These are phyloP conservation scores for Drosophila mercatorum DNA, from an alignment of 2,888 invertebrate genomes.

Conservation along the genomic window DNA sequence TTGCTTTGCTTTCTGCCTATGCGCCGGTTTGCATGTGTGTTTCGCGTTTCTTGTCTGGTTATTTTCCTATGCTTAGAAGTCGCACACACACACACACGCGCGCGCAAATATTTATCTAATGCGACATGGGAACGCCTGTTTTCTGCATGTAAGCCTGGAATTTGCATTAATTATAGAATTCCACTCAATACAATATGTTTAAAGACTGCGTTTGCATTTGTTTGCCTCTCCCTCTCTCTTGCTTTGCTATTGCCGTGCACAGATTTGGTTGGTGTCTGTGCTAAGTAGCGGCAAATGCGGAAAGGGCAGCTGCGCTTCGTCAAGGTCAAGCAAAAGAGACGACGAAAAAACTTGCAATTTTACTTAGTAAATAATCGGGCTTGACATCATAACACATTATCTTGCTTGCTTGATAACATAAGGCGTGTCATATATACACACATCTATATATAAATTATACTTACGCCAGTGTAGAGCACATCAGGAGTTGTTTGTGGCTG, in stretches of 20 bases:
- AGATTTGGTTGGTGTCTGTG: not conserved
- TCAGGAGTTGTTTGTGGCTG: constrained; percentile 89
- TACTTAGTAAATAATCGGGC: not conserved
- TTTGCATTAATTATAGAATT: constrained; percentile 21
- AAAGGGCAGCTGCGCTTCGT: constrained; percentile 31
- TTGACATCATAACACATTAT: not conserved
- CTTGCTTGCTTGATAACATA: constrained; percentile 13
- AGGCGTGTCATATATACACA: not conserved
- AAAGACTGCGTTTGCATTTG: not conserved
- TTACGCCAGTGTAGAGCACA: constrained; percentile 91
- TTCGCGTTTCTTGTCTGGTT: constrained; percentile 2
- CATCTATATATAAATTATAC: constrained; percentile 67
- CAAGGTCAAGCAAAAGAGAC: constrained; percentile 42
- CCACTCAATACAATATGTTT: constrained; percentile 8
- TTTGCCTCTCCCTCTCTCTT: not conserved
- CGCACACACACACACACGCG: not conserved
- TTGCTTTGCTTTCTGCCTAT: constrained; percentile 14
- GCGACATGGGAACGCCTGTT: not conserved
- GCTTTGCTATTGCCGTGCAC: constrained; percentile 12
- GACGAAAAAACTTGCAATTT: constrained; percentile 1
- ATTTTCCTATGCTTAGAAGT: constrained; percentile 8
- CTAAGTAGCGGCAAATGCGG: constrained; percentile 1
- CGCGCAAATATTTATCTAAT: constrained; percentile 15
- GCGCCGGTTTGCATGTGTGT: constrained; percentile 22
- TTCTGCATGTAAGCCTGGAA: constrained; percentile 13